phyloP scores from a whole-genome alignment of 2,888 invertebrate genomes.

The Caenorhabditis parvicauda region DNA sequence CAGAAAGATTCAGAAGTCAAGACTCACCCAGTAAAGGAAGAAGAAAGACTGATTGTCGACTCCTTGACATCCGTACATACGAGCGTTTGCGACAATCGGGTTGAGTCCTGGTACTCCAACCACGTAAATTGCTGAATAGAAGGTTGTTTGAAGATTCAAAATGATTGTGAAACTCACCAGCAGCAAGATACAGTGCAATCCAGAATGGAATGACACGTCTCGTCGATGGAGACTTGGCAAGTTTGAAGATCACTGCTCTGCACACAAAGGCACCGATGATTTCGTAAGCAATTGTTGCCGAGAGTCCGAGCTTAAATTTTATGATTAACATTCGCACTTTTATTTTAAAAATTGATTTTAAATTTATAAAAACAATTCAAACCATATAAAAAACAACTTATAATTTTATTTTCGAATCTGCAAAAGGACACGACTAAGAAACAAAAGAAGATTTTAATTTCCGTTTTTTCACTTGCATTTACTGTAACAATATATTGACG shows the following conservation, averaged over 20 bases:
- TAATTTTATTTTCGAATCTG: no score
- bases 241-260: constrained; percentile 27
- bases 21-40: constrained; percentile 47
- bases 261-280: constrained; percentile 40
- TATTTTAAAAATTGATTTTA: not conserved
- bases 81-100: constrained; percentile 51
- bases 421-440: no score
- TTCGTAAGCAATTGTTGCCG: constrained; percentile 47
- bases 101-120: constrained; percentile 60
- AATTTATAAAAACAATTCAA: no score
- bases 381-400: no score
- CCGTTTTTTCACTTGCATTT: no score
- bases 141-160: not conserved
- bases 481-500: no score
- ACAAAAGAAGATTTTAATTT: no score
- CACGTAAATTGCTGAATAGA: constrained; percentile 43
- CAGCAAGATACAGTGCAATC: constrained; percentile 35
- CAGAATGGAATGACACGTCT: constrained; percentile 35
- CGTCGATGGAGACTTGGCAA: constrained; percentile 19
- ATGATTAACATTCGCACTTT: not conserved
- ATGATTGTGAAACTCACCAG: constrained; percentile 24
- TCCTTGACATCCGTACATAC: constrained; percentile 53
- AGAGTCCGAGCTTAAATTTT: not conserved
- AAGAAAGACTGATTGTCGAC: constrained; percentile 52
- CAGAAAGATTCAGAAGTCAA: constrained; percentile 2